Evolutionary conservation across 2,888 invertebrate species (phyloP).

Genomic region (Acanthococcus lagerstroemiae): DNA sequence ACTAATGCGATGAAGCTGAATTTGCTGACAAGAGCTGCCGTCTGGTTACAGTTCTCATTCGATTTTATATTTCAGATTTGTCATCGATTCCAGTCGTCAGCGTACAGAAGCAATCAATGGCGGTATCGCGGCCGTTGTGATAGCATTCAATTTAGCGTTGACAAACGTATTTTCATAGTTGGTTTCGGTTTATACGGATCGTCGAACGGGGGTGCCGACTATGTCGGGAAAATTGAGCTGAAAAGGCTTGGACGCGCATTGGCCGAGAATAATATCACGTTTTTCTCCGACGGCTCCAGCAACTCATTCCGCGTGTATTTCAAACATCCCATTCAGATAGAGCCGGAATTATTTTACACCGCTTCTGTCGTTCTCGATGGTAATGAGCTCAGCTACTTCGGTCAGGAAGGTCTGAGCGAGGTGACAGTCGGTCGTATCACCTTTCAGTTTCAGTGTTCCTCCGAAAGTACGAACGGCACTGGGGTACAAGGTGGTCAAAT

Average conservation of each 20-base stretch:
- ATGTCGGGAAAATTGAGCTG: slow-evolving; percentile 86
- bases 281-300: slow-evolving; percentile 92
- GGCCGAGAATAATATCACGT: slow-evolving; percentile 84
- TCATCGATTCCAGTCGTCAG: slow-evolving; percentile 91
- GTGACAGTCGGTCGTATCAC: slow-evolving; percentile 77
- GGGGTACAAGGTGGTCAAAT: slow-evolving; percentile 97
- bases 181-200: slow-evolving; percentile 94
- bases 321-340: slow-evolving; percentile 68
- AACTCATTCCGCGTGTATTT: slow-evolving; percentile 88
- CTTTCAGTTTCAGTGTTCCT: slow-evolving; percentile 94
- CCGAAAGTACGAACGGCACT: slow-evolving; percentile 94
- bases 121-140: slow-evolving; percentile 91
- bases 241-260: slow-evolving; percentile 78
- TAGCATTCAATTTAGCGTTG: slow-evolving; percentile 92
- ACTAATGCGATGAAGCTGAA: too few relatives aligned
- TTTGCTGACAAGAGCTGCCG: too few relatives aligned
- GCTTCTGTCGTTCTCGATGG: slow-evolving; percentile 93
- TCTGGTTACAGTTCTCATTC: too few relatives aligned
- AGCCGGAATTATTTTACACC: slow-evolving; percentile 88
- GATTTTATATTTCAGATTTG: slow-evolving; percentile 77
- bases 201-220: slow-evolving; percentile 89
- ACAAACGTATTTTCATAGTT: slow-evolving; percentile 88
- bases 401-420: slow-evolving; percentile 93
- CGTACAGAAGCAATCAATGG: slow-evolving; percentile 95
- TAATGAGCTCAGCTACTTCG: slow-evolving; percentile 88